Conservation (phyloP, 2,797 vertebrate species). For the Propithecus deckenii region DNA sequence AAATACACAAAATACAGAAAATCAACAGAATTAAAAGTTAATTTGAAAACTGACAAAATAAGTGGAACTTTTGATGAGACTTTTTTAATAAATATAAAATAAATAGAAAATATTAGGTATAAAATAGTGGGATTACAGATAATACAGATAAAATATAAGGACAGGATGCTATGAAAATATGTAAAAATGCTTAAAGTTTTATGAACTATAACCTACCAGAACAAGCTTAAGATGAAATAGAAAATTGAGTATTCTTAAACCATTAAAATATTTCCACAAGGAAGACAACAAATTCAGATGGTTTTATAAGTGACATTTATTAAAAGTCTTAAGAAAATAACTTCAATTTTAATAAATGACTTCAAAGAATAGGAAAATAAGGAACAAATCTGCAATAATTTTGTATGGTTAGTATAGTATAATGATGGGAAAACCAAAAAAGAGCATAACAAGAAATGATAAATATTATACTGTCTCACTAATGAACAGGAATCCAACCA, state of each 20-base stretch:
- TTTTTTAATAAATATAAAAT: not conserved
- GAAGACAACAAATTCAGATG: not conserved
- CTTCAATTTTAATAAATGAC: not conserved
- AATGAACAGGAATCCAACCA: not conserved
- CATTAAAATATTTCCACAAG: not conserved
- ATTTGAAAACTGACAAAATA: not conserved
- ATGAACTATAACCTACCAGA: not conserved
- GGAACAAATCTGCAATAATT: not conserved
- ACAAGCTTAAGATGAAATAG: not conserved
- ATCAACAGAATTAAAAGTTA: not conserved
- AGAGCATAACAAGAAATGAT: not conserved
- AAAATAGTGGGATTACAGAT: not conserved
- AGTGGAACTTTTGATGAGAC: not conserved
- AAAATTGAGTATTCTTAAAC: not conserved
- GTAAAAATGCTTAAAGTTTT: not conserved
- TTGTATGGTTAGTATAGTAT: not conserved
- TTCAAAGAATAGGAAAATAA: not conserved
- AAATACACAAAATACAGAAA: not conserved
- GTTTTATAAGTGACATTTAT: not conserved
- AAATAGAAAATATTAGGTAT: not conserved
- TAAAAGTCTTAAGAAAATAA: not conserved
- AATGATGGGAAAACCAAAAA: not conserved
- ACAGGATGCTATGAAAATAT: not conserved
- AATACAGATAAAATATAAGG: not conserved
- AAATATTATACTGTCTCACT: not conserved